Conservation (phyloP, 35 echinoderm and acorn worm genomes). For the Amphiura filiformis region DNA sequence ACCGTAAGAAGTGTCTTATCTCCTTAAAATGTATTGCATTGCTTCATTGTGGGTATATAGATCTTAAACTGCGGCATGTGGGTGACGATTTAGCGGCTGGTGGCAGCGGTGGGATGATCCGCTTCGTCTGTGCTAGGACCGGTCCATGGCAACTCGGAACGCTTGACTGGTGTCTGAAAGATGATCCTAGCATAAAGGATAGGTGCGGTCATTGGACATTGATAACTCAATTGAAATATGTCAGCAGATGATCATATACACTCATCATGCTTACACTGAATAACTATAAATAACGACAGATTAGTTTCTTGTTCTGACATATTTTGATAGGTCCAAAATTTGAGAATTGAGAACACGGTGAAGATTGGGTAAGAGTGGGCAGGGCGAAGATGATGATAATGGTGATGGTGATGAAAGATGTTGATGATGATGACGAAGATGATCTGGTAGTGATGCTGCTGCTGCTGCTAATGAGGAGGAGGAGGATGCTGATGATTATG, state of each 20-base stretch:
- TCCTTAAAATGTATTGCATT: not conserved
- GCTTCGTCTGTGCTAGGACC: not conserved
- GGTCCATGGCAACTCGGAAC: not conserved
- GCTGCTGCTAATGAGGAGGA: too few relatives aligned
- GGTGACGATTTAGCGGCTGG: not conserved
- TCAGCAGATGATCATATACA: not conserved
- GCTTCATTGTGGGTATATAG: not conserved
- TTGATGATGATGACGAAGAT: not conserved
- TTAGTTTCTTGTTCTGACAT: not conserved
- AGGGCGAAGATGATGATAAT: not conserved
- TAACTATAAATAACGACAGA: not conserved
- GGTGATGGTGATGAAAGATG: not conserved
- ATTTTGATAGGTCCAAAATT: not conserved
- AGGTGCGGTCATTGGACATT: not conserved
- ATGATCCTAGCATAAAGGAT: not conserved
- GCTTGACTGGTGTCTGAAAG: not conserved
- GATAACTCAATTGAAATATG: not conserved
- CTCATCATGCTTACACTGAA: not conserved
- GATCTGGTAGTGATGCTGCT: too few relatives aligned
- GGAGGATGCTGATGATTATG: too few relatives aligned
- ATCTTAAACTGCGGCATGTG: not conserved
- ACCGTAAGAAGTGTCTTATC: not conserved
- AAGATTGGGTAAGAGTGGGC: too few relatives aligned
- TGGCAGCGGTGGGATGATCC: not conserved
- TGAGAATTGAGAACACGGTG: not conserved